A percentile compares a stretch with the other conserved stretches of the same genome.
Evolutionary conservation across 2,113 vertebrate species (phyloP).

Genomic region (Sylvia atricapilla): DNA sequence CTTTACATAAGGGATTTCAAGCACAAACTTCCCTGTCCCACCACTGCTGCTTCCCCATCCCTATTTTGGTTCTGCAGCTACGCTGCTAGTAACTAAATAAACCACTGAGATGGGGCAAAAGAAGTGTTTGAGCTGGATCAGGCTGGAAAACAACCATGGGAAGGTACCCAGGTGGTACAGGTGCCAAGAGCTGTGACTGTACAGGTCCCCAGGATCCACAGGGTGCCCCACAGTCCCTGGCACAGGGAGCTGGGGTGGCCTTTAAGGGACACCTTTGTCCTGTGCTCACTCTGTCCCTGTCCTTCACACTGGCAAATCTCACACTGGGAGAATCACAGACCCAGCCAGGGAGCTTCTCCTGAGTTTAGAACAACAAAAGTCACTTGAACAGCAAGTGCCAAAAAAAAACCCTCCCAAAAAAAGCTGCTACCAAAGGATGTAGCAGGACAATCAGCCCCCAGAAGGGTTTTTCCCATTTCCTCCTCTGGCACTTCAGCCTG

Average conservation of each 20-base stretch:
- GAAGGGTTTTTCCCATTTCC: not conserved
- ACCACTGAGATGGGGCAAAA: not conserved
- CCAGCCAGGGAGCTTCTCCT: not conserved
- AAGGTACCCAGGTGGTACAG: rapidly evolving
- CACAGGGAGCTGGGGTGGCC: not conserved
- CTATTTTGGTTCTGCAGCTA: not conserved
- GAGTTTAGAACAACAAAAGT: not conserved
- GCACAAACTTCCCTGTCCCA: not conserved
- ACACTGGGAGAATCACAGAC: not conserved
- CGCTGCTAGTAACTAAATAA: not conserved
- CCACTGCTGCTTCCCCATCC: not conserved
- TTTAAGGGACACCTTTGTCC: not conserved
- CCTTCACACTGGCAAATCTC: not conserved
- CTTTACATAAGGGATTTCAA: not conserved
- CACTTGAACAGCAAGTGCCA: not conserved
- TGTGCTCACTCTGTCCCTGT: not conserved
- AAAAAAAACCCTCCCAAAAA: not conserved
- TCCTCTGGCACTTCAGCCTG: not conserved
- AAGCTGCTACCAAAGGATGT: no score
- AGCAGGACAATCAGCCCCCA: not conserved
- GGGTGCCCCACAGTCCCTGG: not conserved
- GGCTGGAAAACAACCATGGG: not conserved
- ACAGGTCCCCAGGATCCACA: not conserved
- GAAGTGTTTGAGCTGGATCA: not conserved
- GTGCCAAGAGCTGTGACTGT: not conserved